A percentile compares a stretch with the other conserved stretches of the same genome.
phyloP scores from a whole-genome alignment of 2,888 invertebrate species.

The Galerucella nymphaeae region DNA sequence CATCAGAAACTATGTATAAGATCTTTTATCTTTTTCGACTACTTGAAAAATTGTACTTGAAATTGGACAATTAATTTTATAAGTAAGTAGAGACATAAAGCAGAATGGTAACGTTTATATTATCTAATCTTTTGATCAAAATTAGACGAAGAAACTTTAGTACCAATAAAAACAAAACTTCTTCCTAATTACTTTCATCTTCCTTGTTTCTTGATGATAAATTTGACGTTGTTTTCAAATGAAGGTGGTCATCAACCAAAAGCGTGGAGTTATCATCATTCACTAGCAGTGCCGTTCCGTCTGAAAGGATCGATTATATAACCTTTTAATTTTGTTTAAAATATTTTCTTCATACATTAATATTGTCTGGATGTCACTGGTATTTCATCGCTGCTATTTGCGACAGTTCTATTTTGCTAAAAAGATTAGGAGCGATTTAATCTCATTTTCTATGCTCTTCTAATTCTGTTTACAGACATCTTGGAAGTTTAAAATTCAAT shows the following conservation, averaged over 20 bases:
- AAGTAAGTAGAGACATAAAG: background rate
- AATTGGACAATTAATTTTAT: background rate
- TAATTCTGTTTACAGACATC: too few species aligned
- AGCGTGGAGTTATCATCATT: background rate
- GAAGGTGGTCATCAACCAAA: background rate
- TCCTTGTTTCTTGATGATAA: background rate
- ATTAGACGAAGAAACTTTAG: conserved; percentile 4
- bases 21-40: too few species aligned
- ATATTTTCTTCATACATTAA: too few species aligned
- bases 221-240: background rate
- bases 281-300: background rate
- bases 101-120: background rate
- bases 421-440: too few species aligned
- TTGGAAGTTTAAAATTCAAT: too few species aligned
- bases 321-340: too few species aligned
- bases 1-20: too few species aligned
- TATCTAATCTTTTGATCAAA: conserved; percentile 3
- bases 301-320: background rate
- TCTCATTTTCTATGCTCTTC: too few species aligned
- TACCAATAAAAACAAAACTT: conserved; percentile 8
- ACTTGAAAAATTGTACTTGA: too few species aligned
- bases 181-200: background rate
- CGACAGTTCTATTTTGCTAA: too few species aligned
- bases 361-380: too few species aligned
- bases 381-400: too few species aligned